A percentile compares a stretch with the other conserved stretches of the same genome.
Conservation (phyloP, 2,888 invertebrate genomes). For the Pammene fasciana region DNA sequence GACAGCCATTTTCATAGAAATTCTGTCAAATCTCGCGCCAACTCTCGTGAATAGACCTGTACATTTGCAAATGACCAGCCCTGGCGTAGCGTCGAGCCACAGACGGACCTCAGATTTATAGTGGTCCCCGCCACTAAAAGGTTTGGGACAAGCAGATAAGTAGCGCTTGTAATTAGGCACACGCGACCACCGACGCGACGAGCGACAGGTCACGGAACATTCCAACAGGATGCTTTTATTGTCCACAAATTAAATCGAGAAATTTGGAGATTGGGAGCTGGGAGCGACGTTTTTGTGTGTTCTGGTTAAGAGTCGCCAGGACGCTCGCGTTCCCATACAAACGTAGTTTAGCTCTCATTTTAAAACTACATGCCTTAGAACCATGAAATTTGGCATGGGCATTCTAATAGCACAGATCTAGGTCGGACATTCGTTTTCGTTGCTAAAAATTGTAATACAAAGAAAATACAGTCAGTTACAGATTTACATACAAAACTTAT, state of each 20-base stretch:
- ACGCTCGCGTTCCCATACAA: no score
- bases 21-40: no score
- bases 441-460: no score
- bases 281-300: conserved; percentile 12
- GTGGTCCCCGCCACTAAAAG: conserved; percentile 75
- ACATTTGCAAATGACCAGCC: not conserved
- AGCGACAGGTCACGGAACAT: conserved; percentile 36
- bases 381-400: no score
- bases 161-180: conserved; percentile 76
- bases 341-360: no score
- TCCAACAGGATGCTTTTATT: conserved; percentile 29
- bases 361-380: no score
- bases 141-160: conserved; percentile 73
- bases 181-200: conserved; percentile 72
- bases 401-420: no score
- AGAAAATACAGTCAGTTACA: no score
- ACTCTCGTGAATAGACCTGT: no score
- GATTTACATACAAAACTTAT: no score
- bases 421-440: no score
- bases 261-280: conserved; percentile 32
- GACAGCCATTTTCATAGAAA: no score
- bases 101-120: conserved; percentile 70
- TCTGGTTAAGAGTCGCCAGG: conserved; percentile 14
- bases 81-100: conserved; percentile 41
- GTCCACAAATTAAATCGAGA: conserved; percentile 41